Evolutionary conservation across 2,888 invertebrate genomes (phyloP).

Genomic region (Pemphredon lugubris): DNA sequence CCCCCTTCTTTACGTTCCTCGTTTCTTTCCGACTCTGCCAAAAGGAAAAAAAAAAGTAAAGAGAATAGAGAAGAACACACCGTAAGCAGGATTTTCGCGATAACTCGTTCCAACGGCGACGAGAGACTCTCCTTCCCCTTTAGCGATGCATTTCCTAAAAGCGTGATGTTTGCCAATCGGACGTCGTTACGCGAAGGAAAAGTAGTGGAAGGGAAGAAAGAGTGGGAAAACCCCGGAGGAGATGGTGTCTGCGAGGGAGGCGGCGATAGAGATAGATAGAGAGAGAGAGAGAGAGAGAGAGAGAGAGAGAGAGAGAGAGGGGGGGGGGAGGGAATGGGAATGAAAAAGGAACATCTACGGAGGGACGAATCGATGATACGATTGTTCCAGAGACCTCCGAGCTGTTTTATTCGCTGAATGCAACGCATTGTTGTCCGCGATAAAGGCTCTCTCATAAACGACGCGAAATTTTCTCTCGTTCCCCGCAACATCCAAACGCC

Average conservation of each 20-base stretch:
- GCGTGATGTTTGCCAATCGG: slow-evolving; percentile 15
- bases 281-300: neutral
- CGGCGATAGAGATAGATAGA: too few relatives aligned
- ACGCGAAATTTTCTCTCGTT: neutral
- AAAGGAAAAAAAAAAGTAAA: too few relatives aligned
- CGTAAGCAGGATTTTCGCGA: slow-evolving; percentile 7
- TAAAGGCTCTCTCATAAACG: slow-evolving; percentile 4
- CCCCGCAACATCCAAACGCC: neutral
- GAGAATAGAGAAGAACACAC: too few relatives aligned
- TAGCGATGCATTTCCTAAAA: slow-evolving; percentile 5
- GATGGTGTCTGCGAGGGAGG: too few relatives aligned
- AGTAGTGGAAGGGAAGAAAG: neutral
- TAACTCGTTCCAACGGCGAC: neutral
- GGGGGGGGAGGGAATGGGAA: neutral
- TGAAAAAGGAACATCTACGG: slow-evolving; percentile 7
- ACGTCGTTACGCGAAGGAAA: slow-evolving; percentile 14
- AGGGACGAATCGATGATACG: slow-evolving; percentile 15
- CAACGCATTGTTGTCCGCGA: slow-evolving; percentile 16
- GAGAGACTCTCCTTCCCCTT: slow-evolving; percentile 1
- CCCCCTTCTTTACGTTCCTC: neutral
- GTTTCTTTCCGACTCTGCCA: neutral
- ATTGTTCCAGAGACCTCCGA: slow-evolving; percentile 15
- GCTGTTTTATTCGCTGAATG: slow-evolving; percentile 16
- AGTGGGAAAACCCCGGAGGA: neutral
- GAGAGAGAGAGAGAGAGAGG: neutral